Evolutionary conservation across 2,888 invertebrate species (phyloP), one percentile per base, ranked within the genome.

Genomic region (Suillia variegata): DNA sequence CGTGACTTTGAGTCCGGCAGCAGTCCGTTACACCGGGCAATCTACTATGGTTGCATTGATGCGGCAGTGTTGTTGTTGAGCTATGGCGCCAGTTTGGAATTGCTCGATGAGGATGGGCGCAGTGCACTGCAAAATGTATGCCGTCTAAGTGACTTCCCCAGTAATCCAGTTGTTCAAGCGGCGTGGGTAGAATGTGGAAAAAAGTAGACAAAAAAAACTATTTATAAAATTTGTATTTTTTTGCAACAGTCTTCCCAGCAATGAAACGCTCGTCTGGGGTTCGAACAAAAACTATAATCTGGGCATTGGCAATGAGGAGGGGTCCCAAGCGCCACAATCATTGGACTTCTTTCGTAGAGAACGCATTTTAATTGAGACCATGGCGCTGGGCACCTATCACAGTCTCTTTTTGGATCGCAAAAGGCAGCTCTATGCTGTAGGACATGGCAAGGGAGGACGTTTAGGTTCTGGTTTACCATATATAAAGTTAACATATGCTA

Each of bases 261-360:
- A 74, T 63, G 91, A 93, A 73, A 86, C 89, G 0, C 91, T 91
- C 67, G 89, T 90, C 1, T 95, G 94, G 93, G 95, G 95, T 10
- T 88, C 87, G 34, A 95, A 96, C 80, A 86, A 87, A 42, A 95
- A 94, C 80, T 92, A 91, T 76, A 92, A 91, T 2, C 84, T 94
- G 8, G 95, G 94, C 1, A 88, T 89, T 22, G 87, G 88, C 55
- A 85, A 87, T 50, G 88, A 89, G 69, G 86, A 90, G 70, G 85
- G 86, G 12, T 82, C 87, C 48, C 80, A 82, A 54, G 68, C 83
- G 5, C 92, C 93, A 0, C 91, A 92, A 71, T 75, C 88, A 24
- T 80, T 91, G 45, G 88, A 89, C 52, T 84, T 84, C 59, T 91
- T 92, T 76, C 87, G 87, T 55, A 86, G 88, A 61, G 83, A 82